phyloP scores from a whole-genome alignment of 2,113 vertebrate species.

The Leucoraja erinaceus region DNA sequence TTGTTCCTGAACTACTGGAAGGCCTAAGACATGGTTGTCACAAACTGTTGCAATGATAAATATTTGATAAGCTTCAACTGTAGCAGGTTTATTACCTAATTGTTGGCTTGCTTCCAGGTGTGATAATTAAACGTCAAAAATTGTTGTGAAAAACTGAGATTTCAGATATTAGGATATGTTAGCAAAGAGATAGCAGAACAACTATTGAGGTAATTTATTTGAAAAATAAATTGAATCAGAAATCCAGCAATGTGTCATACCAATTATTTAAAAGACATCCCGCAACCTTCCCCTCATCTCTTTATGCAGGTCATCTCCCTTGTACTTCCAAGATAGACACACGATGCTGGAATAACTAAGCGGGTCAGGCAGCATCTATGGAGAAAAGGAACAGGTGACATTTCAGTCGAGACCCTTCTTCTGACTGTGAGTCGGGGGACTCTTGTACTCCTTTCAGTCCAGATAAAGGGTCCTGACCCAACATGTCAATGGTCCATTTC shows the following conservation, averaged over 20 bases:
- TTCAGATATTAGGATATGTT: background rate
- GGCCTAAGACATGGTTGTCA: background rate
- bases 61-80: slow-evolving; percentile 8
- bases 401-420: too few species aligned
- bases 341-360: too few species aligned
- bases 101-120: background rate
- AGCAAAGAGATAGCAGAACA: background rate
- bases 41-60: background rate
- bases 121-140: background rate
- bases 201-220: background rate
- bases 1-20: background rate
- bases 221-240: background rate
- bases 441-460: too few species aligned
- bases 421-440: too few species aligned
- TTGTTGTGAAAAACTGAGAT: background rate
- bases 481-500: too few species aligned
- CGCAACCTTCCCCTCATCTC: too few species aligned
- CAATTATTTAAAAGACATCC: background rate
- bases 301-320: too few species aligned
- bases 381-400: too few species aligned
- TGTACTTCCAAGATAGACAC: too few species aligned
- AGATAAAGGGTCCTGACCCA: too few species aligned
- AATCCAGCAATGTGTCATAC: background rate
- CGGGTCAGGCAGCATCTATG: too few species aligned
- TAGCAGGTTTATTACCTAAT: background rate